A percentile compares a stretch with the other conserved stretches of the same genome.
Evolutionary conservation across 2,113 vertebrate genomes (phyloP).

Genomic region (Tichodroma muraria): DNA sequence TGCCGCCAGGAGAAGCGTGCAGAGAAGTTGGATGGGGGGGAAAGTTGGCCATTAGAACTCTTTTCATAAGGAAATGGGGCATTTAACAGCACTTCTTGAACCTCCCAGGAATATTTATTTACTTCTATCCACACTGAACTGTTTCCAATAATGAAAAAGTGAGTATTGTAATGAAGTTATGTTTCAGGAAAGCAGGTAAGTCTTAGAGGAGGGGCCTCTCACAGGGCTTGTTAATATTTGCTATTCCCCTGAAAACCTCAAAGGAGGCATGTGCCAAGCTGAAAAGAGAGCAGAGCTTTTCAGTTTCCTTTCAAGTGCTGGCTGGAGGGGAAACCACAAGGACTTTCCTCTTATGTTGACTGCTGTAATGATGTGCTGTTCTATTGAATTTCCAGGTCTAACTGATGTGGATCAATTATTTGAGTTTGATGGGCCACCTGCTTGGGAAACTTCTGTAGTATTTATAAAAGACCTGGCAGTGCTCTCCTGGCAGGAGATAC

Average conservation of each 20-base stretch:
- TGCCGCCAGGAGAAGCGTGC: not conserved
- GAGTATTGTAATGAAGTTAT: not conserved
- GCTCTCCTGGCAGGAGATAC: not conserved
- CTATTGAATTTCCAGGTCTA: conserved; percentile 21
- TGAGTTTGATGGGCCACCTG: conserved; percentile 36
- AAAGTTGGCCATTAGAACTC: not conserved
- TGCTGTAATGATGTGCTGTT: conserved; percentile 43
- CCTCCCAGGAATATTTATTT: not conserved
- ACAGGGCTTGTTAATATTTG: not conserved
- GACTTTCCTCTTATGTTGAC: conserved; percentile 32
- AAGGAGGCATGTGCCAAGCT: not conserved
- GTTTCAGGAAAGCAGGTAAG: not conserved
- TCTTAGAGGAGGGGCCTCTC: not conserved
- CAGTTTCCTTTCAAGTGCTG: conserved; percentile 7
- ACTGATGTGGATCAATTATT: conserved; percentile 41
- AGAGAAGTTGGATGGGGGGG: fast-evolving
- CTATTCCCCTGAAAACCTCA: not conserved
- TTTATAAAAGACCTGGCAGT: conserved; percentile 8
- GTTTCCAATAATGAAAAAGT: not conserved
- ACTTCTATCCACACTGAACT: not conserved
- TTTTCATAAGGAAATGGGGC: not conserved
- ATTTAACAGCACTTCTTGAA: not conserved
- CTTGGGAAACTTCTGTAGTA: conserved; percentile 2
- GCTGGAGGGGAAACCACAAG: conserved; percentile 22
- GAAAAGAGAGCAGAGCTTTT: conserved; percentile 14